These are phyloP conservation scores for Flabesymbios commensalis DNA, from an alignment of 2,888 invertebrate genomes.

Conservation along the genomic window DNA sequence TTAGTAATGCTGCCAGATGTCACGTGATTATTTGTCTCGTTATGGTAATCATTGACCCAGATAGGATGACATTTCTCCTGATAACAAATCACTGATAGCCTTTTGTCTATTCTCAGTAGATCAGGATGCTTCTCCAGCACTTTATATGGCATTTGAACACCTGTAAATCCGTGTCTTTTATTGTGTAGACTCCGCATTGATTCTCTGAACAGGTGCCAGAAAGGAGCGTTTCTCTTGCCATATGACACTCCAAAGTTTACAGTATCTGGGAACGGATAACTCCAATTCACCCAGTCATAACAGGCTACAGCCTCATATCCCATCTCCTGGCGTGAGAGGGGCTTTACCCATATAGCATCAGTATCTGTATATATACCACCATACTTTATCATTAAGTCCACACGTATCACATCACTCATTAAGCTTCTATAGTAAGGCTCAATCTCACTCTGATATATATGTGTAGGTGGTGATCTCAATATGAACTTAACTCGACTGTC, in stretches of 20 bases:
- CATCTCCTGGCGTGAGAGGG: slow-evolving; percentile 38
- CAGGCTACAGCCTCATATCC: slow-evolving; percentile 49
- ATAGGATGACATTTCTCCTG: slow-evolving; percentile 51
- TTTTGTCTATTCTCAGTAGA: slow-evolving; percentile 44
- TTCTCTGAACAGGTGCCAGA: slow-evolving; percentile 37
- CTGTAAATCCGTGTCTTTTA: slow-evolving; percentile 35
- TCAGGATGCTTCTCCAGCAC: slow-evolving; percentile 43
- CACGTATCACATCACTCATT: slow-evolving; percentile 52
- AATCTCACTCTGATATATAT: slow-evolving; percentile 36
- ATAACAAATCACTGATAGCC: slow-evolving; percentile 48
- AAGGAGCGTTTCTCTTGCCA: slow-evolving; percentile 37
- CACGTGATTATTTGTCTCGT: slow-evolving; percentile 38
- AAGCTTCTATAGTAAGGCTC: slow-evolving; percentile 42
- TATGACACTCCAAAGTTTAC: slow-evolving; percentile 39
- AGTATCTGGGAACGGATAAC: slow-evolving; percentile 36
- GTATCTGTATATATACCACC: slow-evolving; percentile 59
- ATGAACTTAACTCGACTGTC: slow-evolving; percentile 24
- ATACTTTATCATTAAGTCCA: slow-evolving; percentile 52
- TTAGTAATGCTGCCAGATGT: slow-evolving; percentile 40
- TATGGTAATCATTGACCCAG: slow-evolving; percentile 45
- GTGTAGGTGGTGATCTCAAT: slow-evolving; percentile 17
- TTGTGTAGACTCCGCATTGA: slow-evolving; percentile 37
- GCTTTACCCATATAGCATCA: slow-evolving; percentile 53
- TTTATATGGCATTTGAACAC: slow-evolving; percentile 39
- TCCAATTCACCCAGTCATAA: slow-evolving; percentile 49